These are phyloP conservation scores for Indri indri DNA, from an alignment of 2,113 vertebrate species.

Conservation along the genomic window DNA sequence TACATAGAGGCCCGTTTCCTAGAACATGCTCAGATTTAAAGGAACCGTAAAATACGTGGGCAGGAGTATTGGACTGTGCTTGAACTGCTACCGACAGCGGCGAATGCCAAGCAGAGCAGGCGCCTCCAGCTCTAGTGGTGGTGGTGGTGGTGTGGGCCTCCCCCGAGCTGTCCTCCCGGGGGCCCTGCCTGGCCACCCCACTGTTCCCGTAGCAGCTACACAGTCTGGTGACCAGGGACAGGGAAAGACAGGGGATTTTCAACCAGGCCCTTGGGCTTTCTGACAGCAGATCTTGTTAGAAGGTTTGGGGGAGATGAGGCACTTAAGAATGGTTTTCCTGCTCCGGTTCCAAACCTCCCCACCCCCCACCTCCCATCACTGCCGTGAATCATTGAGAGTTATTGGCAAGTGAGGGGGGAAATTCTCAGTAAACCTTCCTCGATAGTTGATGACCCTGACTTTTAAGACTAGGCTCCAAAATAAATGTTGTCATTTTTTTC, in stretches of 20 bases:
- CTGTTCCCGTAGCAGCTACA: not conserved
- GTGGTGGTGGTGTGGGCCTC: not conserved
- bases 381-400: not conserved
- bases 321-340: not conserved
- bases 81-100: not conserved
- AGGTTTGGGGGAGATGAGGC: not conserved
- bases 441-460: not conserved
- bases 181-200: fast-evolving
- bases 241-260: not conserved
- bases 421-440: not conserved
- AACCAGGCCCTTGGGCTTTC: not conserved
- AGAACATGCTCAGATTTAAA: not conserved
- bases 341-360: too few species aligned
- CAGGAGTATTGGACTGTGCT: fast-evolving
- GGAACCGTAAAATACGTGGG: fast-evolving
- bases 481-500: not conserved
- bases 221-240: not conserved
- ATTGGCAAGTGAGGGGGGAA: not conserved
- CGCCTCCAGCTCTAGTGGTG: fast-evolving
- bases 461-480: not conserved
- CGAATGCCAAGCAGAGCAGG: fast-evolving
- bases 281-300: not conserved
- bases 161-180: too few species aligned
- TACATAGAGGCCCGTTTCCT: not conserved
- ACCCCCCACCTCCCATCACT: too few species aligned